A percentile compares a stretch with the other conserved stretches of the same genome.
Conservation (phyloP, 2,888 invertebrate species). For the Ephialtes manifestator region DNA sequence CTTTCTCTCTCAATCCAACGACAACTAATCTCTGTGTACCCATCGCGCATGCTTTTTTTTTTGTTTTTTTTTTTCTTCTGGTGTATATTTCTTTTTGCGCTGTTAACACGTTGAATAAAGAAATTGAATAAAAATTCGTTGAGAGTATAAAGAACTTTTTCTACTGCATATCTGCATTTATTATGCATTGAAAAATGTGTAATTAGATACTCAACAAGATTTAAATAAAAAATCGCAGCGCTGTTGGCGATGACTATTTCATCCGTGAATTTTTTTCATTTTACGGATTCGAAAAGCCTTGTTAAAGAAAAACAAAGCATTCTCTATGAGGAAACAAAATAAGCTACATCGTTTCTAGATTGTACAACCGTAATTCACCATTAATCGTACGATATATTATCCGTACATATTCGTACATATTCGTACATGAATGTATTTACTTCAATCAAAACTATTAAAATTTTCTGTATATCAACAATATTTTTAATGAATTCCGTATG, state of each 20-base stretch:
- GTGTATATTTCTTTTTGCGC: slow-evolving; percentile 11
- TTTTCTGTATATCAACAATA: not conserved
- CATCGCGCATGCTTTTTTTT: slow-evolving; percentile 6
- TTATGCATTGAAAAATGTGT: not conserved
- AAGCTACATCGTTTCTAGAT: too few relatives aligned
- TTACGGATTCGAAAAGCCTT: too few relatives aligned
- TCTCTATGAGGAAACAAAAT: too few relatives aligned
- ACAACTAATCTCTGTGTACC: slow-evolving; percentile 7
- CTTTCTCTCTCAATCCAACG: slow-evolving; percentile 31
- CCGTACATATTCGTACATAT: too few relatives aligned
- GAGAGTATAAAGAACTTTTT: not conserved
- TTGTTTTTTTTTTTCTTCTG: not conserved
- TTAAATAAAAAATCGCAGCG: not conserved
- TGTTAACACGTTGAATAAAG: not conserved
- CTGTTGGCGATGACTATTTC: too few relatives aligned
- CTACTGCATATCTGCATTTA: too few relatives aligned
- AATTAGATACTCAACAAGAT: not conserved
- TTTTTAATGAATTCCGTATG: not conserved
- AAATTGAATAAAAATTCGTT: not conserved
- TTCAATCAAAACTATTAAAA: not conserved
- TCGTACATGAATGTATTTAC: too few relatives aligned
- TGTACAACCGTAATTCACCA: too few relatives aligned
- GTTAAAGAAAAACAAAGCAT: too few relatives aligned
- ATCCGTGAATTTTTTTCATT: too few relatives aligned
- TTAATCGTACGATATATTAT: too few relatives aligned